Evolutionary conservation across 1,140 invertebrate genomes (phyloP).

Genomic region (Tetramorium simillimum): DNA sequence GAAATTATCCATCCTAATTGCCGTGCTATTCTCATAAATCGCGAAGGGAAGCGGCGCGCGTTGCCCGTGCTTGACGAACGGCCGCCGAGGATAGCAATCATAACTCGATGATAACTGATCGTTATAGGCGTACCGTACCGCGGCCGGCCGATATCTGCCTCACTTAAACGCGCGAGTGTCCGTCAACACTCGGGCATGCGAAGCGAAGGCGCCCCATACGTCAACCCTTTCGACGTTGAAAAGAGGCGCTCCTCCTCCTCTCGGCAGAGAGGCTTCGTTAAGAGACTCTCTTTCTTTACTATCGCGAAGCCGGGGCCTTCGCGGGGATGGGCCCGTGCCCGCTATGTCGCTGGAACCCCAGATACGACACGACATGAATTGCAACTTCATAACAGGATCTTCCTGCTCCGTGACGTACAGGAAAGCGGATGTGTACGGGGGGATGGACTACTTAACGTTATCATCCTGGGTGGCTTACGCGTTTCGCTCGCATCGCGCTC

Average conservation of each 20-base stretch:
- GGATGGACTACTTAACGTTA: slow-evolving; percentile 47
- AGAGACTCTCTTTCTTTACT: slow-evolving; percentile 31
- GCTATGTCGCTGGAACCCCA: slow-evolving; percentile 3
- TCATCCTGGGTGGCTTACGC: slow-evolving; percentile 37
- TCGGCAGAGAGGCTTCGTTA: slow-evolving; percentile 13
- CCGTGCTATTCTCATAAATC: slow-evolving; percentile 41
- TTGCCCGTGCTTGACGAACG: slow-evolving; percentile 10
- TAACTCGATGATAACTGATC: slow-evolving; percentile 39
- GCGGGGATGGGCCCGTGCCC: background rate
- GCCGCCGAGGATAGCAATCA: slow-evolving; percentile 33
- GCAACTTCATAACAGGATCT: slow-evolving; percentile 62
- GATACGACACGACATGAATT: slow-evolving; percentile 55
- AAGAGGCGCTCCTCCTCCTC: slow-evolving; percentile 33
- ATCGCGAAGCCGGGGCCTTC: slow-evolving; percentile 20
- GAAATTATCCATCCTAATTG: background rate
- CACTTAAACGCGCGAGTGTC: slow-evolving; percentile 27
- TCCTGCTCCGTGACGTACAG: slow-evolving; percentile 35
- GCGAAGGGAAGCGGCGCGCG: background rate
- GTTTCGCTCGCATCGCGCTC: slow-evolving; percentile 11
- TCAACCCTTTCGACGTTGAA: slow-evolving; percentile 17
- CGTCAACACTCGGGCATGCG: slow-evolving; percentile 3
- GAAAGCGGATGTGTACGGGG: background rate
- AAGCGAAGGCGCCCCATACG: background rate
- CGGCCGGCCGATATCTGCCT: background rate
- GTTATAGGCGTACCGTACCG: slow-evolving; percentile 3